These are phyloP conservation scores for Eublepharis macularius DNA, from an alignment of 2,113 vertebrate genomes.

Conservation along the genomic window DNA sequence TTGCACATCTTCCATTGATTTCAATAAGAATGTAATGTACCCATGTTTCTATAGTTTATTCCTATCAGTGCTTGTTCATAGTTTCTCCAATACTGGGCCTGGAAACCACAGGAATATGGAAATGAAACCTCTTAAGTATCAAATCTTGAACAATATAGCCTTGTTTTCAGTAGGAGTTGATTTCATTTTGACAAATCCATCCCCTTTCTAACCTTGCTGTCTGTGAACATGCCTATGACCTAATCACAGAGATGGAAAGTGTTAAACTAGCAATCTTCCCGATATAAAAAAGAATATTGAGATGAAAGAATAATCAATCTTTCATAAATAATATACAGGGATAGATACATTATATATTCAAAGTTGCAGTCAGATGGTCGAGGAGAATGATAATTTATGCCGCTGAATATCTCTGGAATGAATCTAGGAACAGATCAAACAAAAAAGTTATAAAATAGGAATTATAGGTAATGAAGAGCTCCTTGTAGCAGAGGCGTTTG, in stretches of 20 bases:
- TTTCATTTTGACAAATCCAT: conserved; percentile 10
- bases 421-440: conserved; percentile 79
- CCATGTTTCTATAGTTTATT: too few species aligned
- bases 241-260: conserved; percentile 34
- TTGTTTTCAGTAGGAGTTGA: neutral
- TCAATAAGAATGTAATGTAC: neutral
- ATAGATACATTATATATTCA: conserved; percentile 72
- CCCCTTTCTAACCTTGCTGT: conserved; percentile 1
- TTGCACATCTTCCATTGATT: neutral
- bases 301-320: conserved; percentile 75
- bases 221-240: neutral
- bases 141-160: neutral
- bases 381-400: conserved; percentile 78
- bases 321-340: conserved; percentile 78
- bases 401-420: conserved; percentile 75
- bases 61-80: too few species aligned
- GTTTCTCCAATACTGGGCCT: neutral
- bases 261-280: conserved; percentile 56
- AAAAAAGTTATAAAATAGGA: conserved; percentile 81
- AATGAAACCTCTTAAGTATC: neutral
- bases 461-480: conserved; percentile 76
- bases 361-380: conserved; percentile 69
- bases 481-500: conserved; percentile 61
- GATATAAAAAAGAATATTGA: conserved; percentile 72
- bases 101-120: neutral